Conservation (phyloP, 2,113 vertebrate species). For the Paramormyrops kingsleyae region DNA sequence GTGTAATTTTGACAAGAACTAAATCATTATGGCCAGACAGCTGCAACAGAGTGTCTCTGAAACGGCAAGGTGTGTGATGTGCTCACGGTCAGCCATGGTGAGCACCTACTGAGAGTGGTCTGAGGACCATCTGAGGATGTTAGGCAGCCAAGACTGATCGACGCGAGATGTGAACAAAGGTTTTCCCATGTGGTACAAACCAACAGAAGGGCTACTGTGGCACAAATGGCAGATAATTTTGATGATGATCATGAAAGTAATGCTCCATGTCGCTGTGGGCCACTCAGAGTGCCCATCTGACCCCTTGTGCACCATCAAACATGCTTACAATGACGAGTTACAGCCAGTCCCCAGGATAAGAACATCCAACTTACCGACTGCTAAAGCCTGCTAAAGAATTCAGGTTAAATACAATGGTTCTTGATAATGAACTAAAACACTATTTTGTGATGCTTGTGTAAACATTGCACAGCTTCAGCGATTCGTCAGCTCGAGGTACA, state of each 20-base stretch:
- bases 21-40: not conserved
- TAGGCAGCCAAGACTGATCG: not conserved
- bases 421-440: not conserved
- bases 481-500: not conserved
- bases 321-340: not conserved
- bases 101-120: not conserved
- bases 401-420: not conserved
- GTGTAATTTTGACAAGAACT: not conserved
- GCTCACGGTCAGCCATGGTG: not conserved
- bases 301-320: no score
- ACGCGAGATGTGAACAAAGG: not conserved
- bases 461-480: not conserved
- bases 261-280: not conserved
- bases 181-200: not conserved
- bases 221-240: not conserved
- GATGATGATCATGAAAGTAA: not conserved
- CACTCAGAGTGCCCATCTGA: not conserved
- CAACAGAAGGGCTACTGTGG: not conserved
- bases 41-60: not conserved
- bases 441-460: not conserved
- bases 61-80: not conserved
- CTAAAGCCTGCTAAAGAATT: no score
- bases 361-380: no score
- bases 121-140: not conserved
- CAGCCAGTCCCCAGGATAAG: not conserved